These are phyloP conservation scores for Brienomyrus brachyistius DNA, from an alignment of 2,113 vertebrate species.

Conservation along the genomic window DNA sequence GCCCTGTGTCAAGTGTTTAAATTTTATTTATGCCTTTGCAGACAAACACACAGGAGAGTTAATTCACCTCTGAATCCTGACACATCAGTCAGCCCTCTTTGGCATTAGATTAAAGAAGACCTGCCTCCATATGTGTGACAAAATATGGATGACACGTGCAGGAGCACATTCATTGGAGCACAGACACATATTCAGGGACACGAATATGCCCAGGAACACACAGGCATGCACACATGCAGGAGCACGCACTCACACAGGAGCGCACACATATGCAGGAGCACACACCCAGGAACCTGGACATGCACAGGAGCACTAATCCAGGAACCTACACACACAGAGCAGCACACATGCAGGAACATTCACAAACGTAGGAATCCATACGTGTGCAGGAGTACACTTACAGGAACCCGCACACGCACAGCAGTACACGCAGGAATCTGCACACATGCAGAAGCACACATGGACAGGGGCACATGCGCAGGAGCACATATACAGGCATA, in stretches of 20 bases:
- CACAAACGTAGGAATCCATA: background rate
- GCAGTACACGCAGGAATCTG: background rate
- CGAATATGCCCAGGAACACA: background rate
- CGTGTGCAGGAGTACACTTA: too few species aligned
- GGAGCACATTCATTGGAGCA: conserved; percentile 1
- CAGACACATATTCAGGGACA: background rate
- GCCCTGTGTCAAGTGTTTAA: background rate
- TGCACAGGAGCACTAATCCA: background rate
- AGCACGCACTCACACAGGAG: background rate
- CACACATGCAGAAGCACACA: background rate
- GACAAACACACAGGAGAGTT: background rate
- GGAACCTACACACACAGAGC: background rate
- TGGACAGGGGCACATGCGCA: background rate
- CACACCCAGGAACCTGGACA: conserved; percentile 26
- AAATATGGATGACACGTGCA: background rate
- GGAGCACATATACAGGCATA: conserved; percentile 24
- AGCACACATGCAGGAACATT: background rate
- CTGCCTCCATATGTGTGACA: background rate
- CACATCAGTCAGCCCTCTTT: background rate
- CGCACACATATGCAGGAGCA: background rate
- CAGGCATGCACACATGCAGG: background rate
- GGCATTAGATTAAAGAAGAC: background rate
- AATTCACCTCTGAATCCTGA: background rate
- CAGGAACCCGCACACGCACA: background rate
- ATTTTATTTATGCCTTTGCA: background rate